Base-by-base conservation (phyloP, 2,888 invertebrate genomes). In the Hypselothyrea guttata region DNA sequence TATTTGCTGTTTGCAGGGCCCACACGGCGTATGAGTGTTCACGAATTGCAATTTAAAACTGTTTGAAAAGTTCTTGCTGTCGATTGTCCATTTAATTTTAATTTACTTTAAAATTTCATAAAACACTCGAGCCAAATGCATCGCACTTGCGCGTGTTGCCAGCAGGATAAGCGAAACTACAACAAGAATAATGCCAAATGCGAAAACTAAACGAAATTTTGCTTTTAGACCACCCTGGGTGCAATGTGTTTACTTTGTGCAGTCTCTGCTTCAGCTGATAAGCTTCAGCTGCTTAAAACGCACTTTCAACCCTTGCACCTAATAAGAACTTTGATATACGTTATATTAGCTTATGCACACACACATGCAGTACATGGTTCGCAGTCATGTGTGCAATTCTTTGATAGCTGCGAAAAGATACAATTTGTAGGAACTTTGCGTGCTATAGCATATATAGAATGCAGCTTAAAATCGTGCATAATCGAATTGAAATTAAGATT, bases 361-460 rank as follows among this genome's bases (percentile, higher is more conserved):
- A 58, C 59, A 22, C 22, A 22, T 62, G 53, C 38, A 59, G 49
- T 38, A n/a, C n/a, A n/a, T n/a, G n/a, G n/a, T n/a, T n/a, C 41
- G 55, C 82, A 61, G 59, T 38, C 71, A 82, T 67, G 82, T 82
- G 78, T 76, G 78, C 82, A 74, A 56, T 67, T 67, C 67, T 62
- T 81, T 61, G 78, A 81, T 71, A 82, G 49, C 61, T 54, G 37
- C 54, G n/a, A 34, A 22, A 12, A 34, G 30, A 9, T 46, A 22
- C 28, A 7, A 15, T 35, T 47, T 34, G 33, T n/a, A n/a, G n/a
- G n/a, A n/a, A 22, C 22, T 4, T 2, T 22, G 22, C 22, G 22
- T n/a, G n/a, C n/a, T n/a, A n/a, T n/a, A n/a, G n/a, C n/a, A n/a
- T n/a, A n/a, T n/a, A n/a, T n/a, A n/a, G n/a, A n/a, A n/a, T n/a